Base-by-base conservation (phyloP, 1,140 invertebrate species). In the Pissodes strobi region DNA sequence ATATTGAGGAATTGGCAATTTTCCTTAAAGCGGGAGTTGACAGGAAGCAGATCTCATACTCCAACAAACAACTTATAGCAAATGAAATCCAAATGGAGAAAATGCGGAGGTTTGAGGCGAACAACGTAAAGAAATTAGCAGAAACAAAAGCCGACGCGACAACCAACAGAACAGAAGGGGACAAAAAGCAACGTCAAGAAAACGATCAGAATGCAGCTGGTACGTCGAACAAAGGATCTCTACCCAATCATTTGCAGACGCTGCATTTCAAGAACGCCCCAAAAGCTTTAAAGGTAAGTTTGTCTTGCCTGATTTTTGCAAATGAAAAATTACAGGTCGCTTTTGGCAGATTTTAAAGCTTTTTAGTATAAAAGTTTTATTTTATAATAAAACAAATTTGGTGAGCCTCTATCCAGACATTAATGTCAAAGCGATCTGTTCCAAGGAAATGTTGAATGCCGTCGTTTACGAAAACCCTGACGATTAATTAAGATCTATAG, bases 71-170 rank as follows among this genome's bases (percentile, higher is more conserved):
- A 73, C 78, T 93, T 30, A 83, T 94, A 21, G 84, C 88, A 25
- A 83, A 87, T 67, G 91, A 94, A 81, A 84, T 93, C 67, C 88
- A 90, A 70, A 71, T 85, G 22, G 88, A 89, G 74, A 87, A 87
- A 70, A 84, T 93, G 70, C 82, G 86, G 58, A 79, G 85, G 74
- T 23, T 74, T 71, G 66, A 74, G 61, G 39, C 8, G 4, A 4
- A 37, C 12, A 6, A 1, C 10, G 25, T 13, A 25, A 27, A 45
- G 23, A 46, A 25, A 15, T 13, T 17, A 12, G 23, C 3, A 18
- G 23, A 17, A 46, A 25, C 45, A 21, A 23, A 22, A 19, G 15
- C 15, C 1, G 19, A 2, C 12, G 13, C 2, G 1, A 12, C 10
- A 52, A 27, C 10, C 12, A 12, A 21, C 6, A 22, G 27, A 4